Conservation (phyloP, 1,140 invertebrate genomes). For the Drosophila punjabiensis region DNA sequence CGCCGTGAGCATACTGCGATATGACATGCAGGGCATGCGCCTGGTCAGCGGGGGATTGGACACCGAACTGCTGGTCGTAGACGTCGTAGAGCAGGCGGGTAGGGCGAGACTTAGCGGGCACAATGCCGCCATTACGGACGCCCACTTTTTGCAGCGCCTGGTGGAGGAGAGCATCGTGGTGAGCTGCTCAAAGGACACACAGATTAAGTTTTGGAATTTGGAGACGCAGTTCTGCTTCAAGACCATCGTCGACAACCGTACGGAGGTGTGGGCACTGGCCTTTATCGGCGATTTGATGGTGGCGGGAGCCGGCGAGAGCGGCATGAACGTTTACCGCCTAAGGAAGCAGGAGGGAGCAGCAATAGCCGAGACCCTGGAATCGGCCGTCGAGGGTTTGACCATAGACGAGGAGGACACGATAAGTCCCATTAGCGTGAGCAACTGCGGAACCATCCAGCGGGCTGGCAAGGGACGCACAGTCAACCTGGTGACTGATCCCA, state of each 20-base stretch:
- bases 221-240: slow-evolving; percentile 98
- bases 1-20: slow-evolving; percentile 91
- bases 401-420: slow-evolving; percentile 81
- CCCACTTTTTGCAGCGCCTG: slow-evolving; percentile 91
- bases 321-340: slow-evolving; percentile 94
- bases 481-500: slow-evolving; percentile 88
- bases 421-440: slow-evolving; percentile 90
- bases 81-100: slow-evolving; percentile 96
- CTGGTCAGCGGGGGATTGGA: slow-evolving; percentile 87
- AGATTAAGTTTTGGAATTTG: slow-evolving; percentile 99
- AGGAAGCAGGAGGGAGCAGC: slow-evolving; percentile 85
- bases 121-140: slow-evolving; percentile 95
- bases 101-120: slow-evolving; percentile 96
- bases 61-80: slow-evolving; percentile 97
- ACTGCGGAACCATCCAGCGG: slow-evolving; percentile 91
- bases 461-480: slow-evolving; percentile 91
- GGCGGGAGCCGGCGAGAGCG: slow-evolving; percentile 93
- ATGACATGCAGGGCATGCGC: slow-evolving; percentile 88
- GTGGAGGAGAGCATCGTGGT: slow-evolving; percentile 89
- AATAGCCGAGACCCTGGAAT: slow-evolving; percentile 85
- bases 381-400: slow-evolving; percentile 86
- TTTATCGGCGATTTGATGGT: slow-evolving; percentile 93
- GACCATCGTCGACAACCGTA: slow-evolving; percentile 93
- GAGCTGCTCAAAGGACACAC: slow-evolving; percentile 96
- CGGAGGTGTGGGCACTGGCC: slow-evolving; percentile 94